A percentile compares a stretch with the other conserved stretches of the same genome.
Evolutionary conservation across 2,797 vertebrate species (phyloP).

Genomic region (Cynopterus sphinx): DNA sequence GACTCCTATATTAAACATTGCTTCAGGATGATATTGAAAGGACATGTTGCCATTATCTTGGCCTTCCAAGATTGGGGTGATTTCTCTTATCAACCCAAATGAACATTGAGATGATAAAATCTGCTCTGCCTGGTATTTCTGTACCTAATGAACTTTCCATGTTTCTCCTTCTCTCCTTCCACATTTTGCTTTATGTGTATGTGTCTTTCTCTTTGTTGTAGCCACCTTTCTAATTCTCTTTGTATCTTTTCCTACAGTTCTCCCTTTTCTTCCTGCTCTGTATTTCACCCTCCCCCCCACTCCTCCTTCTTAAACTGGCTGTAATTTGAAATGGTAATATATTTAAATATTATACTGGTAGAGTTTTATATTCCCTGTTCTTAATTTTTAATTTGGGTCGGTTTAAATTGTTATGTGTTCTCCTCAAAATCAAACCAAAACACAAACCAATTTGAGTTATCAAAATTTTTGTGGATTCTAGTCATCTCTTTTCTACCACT

Average conservation of each 20-base stretch:
- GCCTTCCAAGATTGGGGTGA: neutral
- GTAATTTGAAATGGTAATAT: neutral
- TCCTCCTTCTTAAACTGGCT: neutral
- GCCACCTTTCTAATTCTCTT: neutral
- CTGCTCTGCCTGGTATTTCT: neutral
- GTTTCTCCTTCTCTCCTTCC: neutral
- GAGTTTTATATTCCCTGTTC: neutral
- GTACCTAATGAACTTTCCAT: neutral
- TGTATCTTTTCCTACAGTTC: neutral
- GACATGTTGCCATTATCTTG: neutral
- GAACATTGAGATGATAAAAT: neutral
- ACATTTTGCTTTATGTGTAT: neutral
- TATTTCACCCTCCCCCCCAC: neutral
- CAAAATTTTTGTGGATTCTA: neutral
- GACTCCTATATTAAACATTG: neutral
- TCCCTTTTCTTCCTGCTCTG: neutral
- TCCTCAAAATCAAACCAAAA: neutral
- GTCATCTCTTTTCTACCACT: neutral
- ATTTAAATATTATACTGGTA: constrained; percentile 24
- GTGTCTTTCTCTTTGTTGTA: neutral
- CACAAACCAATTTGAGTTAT: neutral
- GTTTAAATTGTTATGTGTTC: constrained; percentile 2
- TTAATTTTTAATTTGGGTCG: constrained; percentile 46
- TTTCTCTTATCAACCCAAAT: constrained; percentile 23
- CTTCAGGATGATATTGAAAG: constrained; percentile 4